phyloP scores from a whole-genome alignment of 1,140 invertebrate genomes.

The Drosophila arawakana region DNA sequence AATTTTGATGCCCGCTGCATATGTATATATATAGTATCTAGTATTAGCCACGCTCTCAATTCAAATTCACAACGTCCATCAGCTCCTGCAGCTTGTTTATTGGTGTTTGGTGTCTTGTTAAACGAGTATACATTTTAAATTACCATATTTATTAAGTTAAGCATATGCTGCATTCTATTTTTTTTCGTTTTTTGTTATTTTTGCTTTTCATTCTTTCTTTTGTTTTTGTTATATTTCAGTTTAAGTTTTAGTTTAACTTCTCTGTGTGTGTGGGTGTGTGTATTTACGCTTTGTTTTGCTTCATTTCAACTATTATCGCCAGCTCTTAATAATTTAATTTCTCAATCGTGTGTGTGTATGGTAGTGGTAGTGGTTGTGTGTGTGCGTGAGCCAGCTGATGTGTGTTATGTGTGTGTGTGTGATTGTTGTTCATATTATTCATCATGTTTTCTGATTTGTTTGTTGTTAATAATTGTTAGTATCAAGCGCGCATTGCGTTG shows the following conservation, averaged over 20 bases:
- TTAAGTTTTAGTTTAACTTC: too few relatives aligned
- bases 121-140: constrained; percentile 79
- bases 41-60: constrained; percentile 38
- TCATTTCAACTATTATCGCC: constrained; percentile 40
- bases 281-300: constrained; percentile 29
- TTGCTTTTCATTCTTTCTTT: constrained; percentile 14
- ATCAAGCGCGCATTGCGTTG: constrained; percentile 63
- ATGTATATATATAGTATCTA: constrained; percentile 30
- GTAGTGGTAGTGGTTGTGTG: constrained; percentile 8
- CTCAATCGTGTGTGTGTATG: constrained; percentile 9
- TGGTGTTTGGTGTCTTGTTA: constrained; percentile 70
- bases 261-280: too few relatives aligned
- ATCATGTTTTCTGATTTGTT: constrained; percentile 52
- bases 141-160: constrained; percentile 65
- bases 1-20: constrained; percentile 53
- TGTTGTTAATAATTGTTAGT: constrained; percentile 49
- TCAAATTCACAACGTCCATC: constrained; percentile 53
- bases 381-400: constrained; percentile 40
- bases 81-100: constrained; percentile 48
- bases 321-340: constrained; percentile 36
- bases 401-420: constrained; percentile 41
- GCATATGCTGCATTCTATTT: constrained; percentile 53
- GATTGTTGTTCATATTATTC: constrained; percentile 33
- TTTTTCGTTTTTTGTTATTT: constrained; percentile 2
- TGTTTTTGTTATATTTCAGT: constrained; percentile 12